Base-by-base conservation (phyloP, 2,888 invertebrate genomes). In the Thera britannica region DNA sequence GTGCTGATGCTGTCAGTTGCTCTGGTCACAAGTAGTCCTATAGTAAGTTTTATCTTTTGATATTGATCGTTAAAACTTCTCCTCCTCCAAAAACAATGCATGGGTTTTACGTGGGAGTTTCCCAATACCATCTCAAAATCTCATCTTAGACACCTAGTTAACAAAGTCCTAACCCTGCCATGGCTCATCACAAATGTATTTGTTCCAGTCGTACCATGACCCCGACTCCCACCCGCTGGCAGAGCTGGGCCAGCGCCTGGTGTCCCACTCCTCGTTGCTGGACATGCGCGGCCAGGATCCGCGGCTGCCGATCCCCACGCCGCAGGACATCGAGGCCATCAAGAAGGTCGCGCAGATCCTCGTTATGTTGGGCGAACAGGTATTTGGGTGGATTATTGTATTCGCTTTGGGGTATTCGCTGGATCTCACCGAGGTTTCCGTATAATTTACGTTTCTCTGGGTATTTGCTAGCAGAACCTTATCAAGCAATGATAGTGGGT, bases 281-380 rank as follows among this genome's bases (percentile, higher is more conserved):
- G 80, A 71, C 11, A 2, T 52, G n/a, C 56, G 60, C 8, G 7
- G 54, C 51, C 64, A 71, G 66, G 87, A 85, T 58, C 63, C 83
- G 6, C 80, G 86, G 23, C 77, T 88, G 55, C 79, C 83, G 23
- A 72, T 90, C 48, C 86, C 90, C n/a, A 72, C 85, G 2, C 72
- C 82, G 0, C 89, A 87, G 70, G 90, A 91, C 62, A 67, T 92
- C 49, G 90, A 90, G 41, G 86, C 88, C 59, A 88, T 92, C 75
- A 87, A 83, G 80, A 90, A 89, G 72, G 89, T 92, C 38, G 91
- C 92, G 48, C 89, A 91, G 77, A 88, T 92, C 55, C 88, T 92
- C 66, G 77, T 87, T 75, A 88, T 83, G 82, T 77, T 92, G 5
- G 92, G 92, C 71, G 87, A 90, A 82, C 89, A 92, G 90, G 92